These are phyloP conservation scores for Drosophila nr. perissopoda DNA, from an alignment of 2,888 invertebrate genomes.

Conservation along the genomic window DNA sequence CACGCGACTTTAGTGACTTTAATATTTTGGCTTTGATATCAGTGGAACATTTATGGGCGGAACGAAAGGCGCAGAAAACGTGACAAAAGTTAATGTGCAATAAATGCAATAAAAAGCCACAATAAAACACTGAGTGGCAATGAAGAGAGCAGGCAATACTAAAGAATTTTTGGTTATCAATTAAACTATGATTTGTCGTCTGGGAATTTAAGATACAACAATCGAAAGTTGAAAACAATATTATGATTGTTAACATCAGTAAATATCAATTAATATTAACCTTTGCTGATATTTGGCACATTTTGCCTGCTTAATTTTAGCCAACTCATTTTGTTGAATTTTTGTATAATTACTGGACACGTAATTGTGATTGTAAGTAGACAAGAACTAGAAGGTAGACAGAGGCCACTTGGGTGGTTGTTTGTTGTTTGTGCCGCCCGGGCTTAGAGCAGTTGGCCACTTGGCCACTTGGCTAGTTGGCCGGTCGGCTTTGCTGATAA, in stretches of 20 bases:
- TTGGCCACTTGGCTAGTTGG: conserved; percentile 1
- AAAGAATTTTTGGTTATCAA: not conserved
- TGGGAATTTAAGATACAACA: not conserved
- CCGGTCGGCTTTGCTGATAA: conserved; percentile 50
- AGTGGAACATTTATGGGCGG: conserved; percentile 24
- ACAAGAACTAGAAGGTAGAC: conserved; percentile 1
- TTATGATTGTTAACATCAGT: not conserved
- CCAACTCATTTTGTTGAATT: not conserved
- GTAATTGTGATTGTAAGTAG: conserved; percentile 10
- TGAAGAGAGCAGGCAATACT: not conserved
- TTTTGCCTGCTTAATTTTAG: not conserved
- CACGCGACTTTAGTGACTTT: conserved; percentile 22
- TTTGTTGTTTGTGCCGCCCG: conserved; percentile 55
- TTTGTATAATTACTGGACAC: not conserved
- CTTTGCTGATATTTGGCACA: too few relatives aligned
- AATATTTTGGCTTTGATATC: conserved; percentile 37
- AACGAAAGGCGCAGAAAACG: conserved; percentile 45
- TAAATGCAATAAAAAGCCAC: conserved; percentile 18
- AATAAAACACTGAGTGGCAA: not conserved
- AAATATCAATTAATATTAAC: not conserved
- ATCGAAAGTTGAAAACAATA: not conserved
- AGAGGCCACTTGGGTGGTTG: conserved; percentile 39
- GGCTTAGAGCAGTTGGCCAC: conserved; percentile 50
- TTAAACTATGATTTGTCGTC: not conserved
- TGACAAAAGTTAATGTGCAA: conserved; percentile 23